Conservation (phyloP, 2,888 invertebrate genomes). For the Tetanocera ferruginea region DNA sequence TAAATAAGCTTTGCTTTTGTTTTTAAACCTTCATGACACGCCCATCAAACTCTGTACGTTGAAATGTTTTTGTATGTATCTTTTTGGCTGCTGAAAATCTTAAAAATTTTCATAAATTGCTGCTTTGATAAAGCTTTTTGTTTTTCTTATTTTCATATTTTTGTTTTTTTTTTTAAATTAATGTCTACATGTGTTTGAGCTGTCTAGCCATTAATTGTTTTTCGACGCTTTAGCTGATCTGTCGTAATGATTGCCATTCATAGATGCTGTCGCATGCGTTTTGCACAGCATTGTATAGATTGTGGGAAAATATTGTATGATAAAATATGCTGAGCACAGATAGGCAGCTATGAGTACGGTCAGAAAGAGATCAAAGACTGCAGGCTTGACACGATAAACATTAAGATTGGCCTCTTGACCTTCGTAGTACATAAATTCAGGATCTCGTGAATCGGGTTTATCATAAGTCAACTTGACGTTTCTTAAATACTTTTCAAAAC, state of each 20-base stretch:
- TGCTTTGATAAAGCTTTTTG: not conserved
- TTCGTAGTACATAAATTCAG: slow-evolving; percentile 93
- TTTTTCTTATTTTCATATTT: not conserved
- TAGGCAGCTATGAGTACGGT: slow-evolving; percentile 89
- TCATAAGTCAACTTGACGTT: slow-evolving; percentile 81
- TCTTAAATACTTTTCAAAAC: slow-evolving; percentile 81
- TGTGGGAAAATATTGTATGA: slow-evolving; percentile 79
- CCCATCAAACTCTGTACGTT: too few relatives aligned
- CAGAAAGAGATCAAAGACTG: slow-evolving; percentile 95
- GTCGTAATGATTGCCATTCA: slow-evolving; percentile 44
- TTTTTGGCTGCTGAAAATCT: slow-evolving; percentile 10
- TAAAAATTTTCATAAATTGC: not conserved
- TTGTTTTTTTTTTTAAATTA: not conserved
- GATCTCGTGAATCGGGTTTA: slow-evolving; percentile 87
- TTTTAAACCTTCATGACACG: too few relatives aligned
- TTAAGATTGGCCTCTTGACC: slow-evolving; percentile 83
- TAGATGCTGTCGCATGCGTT: slow-evolving; percentile 56
- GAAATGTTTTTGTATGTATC: not conserved
- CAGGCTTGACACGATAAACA: slow-evolving; percentile 97
- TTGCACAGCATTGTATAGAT: slow-evolving; percentile 77
- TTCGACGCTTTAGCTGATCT: slow-evolving; percentile 30
- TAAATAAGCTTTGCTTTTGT: too few relatives aligned
- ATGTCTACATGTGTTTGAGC: too few relatives aligned
- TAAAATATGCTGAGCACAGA: slow-evolving; percentile 85
- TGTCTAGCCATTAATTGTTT: not conserved